A percentile compares a stretch with the other conserved stretches of the same genome.
These are phyloP conservation scores for Urocyon cinereoargenteus DNA, from an alignment of 2,797 vertebrate genomes.

Conservation along the genomic window DNA sequence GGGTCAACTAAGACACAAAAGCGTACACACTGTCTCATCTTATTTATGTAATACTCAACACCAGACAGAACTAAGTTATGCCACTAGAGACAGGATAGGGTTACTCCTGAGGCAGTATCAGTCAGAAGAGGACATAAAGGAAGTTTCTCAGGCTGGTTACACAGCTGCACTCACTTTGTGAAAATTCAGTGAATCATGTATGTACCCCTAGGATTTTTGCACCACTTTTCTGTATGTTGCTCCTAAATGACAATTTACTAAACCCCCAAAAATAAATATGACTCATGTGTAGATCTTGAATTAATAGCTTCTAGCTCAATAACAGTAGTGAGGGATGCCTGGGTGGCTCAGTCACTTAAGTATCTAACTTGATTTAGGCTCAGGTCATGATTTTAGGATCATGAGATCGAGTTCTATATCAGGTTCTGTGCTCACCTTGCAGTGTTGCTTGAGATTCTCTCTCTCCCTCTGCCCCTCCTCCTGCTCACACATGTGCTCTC, in stretches of 20 bases:
- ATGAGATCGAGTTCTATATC: background rate
- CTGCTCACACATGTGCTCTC: background rate
- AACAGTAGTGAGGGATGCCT: background rate
- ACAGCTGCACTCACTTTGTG: background rate
- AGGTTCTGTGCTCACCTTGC: background rate
- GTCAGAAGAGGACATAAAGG: background rate
- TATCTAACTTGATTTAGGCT: background rate
- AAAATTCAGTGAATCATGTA: background rate
- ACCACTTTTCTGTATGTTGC: background rate
- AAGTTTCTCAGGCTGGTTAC: background rate
- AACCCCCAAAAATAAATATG: background rate
- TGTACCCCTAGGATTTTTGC: background rate
- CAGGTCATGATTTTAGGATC: background rate
- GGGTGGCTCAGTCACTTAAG: background rate
- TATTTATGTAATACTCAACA: background rate
- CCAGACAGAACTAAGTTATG: background rate
- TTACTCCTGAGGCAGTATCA: background rate
- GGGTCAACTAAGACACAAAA: background rate
- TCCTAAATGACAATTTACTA: background rate
- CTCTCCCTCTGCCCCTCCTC: background rate
- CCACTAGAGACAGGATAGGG: background rate
- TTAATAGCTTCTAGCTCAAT: background rate
- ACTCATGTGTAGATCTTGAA: background rate
- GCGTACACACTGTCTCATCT: background rate
- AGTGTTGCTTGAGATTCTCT: background rate